A percentile compares a stretch with the other conserved stretches of the same genome.
These are phyloP conservation scores for Camelus dromedarius DNA, from an alignment of 2,113 vertebrate genomes.

Conservation along the genomic window DNA sequence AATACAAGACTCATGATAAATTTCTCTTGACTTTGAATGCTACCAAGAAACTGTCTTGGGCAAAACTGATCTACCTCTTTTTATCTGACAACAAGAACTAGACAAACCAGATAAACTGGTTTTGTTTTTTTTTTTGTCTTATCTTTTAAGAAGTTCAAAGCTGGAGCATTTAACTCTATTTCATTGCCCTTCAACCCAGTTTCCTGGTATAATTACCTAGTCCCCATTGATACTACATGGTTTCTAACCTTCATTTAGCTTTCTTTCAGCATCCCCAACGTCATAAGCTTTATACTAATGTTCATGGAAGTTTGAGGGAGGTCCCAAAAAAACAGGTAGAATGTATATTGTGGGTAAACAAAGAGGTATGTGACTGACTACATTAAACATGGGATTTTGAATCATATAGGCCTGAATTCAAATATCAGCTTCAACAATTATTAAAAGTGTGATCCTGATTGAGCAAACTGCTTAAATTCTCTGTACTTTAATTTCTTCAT, in stretches of 20 bases:
- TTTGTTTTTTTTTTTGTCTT: not conserved
- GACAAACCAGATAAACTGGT: constrained; percentile 5
- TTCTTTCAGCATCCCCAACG: not conserved
- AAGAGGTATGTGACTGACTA: not conserved
- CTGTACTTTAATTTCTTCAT: not conserved
- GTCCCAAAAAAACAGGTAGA: not conserved
- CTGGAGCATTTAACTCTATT: not conserved
- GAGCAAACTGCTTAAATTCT: constrained; percentile 14
- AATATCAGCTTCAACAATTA: not conserved
- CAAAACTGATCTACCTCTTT: not conserved
- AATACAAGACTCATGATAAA: not conserved
- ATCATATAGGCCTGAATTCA: not conserved
- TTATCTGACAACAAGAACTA: not conserved
- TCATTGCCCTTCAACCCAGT: not conserved
- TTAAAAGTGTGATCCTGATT: not conserved
- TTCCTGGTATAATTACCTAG: not conserved
- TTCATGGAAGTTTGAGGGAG: not conserved
- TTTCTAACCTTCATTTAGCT: constrained; percentile 4
- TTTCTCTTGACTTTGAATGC: not conserved
- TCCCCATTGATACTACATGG: not conserved
- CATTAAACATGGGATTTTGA: not conserved
- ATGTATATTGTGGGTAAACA: not conserved
- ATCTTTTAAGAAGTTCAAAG: not conserved
- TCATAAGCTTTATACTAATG: not conserved
- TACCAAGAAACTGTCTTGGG: not conserved